Evolutionary conservation across 2,888 invertebrate species (phyloP).

Genomic region (Creontiades dilutus): DNA sequence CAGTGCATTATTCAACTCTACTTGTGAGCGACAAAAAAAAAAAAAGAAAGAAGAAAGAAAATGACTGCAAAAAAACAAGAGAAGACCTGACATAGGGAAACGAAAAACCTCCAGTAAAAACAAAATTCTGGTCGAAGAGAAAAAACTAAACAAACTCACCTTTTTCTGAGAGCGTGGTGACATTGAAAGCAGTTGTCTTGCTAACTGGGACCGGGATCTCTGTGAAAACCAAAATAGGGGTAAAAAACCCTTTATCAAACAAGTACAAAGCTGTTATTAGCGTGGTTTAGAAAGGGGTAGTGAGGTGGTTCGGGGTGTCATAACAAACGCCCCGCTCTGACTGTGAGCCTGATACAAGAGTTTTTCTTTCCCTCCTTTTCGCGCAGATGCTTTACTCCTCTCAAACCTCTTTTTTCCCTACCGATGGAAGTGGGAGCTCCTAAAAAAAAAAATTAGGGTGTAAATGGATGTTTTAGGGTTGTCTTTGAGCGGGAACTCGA

Average conservation of each 20-base stretch:
- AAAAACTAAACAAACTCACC: slow-evolving; percentile 57
- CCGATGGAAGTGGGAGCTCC: not conserved
- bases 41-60: not conserved
- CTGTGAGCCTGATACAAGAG: slow-evolving; percentile 40
- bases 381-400: not conserved
- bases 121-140: slow-evolving; percentile 2
- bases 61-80: not conserved
- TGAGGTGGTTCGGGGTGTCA: slow-evolving; percentile 4
- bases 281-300: slow-evolving; percentile 26
- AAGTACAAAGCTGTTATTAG: slow-evolving; percentile 49
- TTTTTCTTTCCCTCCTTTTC: slow-evolving; percentile 16
- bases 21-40: not conserved
- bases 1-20: too few species aligned
- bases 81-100: not conserved
- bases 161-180: slow-evolving; percentile 68
- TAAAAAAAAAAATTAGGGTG: not conserved
- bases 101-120: not conserved
- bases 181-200: slow-evolving; percentile 65
- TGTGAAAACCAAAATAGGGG: slow-evolving; percentile 61
- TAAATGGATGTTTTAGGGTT: not conserved
- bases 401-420: not conserved
- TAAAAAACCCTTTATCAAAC: slow-evolving; percentile 61
- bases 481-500: not conserved
- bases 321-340: slow-evolving; percentile 45
- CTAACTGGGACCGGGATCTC: slow-evolving; percentile 67